These are phyloP conservation scores for Vidua chalybeata DNA, from an alignment of 2,113 vertebrate species.

Conservation along the genomic window DNA sequence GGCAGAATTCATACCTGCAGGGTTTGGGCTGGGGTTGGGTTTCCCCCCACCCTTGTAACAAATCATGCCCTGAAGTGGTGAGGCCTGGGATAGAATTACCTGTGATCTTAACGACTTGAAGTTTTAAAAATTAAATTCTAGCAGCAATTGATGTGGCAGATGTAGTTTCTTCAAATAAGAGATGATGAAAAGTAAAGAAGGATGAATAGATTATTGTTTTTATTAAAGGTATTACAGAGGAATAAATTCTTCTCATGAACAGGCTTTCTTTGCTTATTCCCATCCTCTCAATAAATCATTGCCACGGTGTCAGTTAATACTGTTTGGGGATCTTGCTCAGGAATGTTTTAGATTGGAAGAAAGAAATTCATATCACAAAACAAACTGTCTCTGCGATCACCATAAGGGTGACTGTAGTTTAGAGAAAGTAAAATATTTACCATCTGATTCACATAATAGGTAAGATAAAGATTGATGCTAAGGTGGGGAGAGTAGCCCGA, in stretches of 20 bases:
- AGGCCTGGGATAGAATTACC: background rate
- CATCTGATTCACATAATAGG: slow-evolving; percentile 22
- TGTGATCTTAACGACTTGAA: slow-evolving; percentile 20
- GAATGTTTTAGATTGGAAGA: slow-evolving; percentile 2
- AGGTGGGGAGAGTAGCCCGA: background rate
- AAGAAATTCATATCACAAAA: background rate
- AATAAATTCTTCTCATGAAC: slow-evolving; percentile 15
- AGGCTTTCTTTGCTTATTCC: slow-evolving; percentile 21
- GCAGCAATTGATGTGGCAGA: slow-evolving; percentile 40
- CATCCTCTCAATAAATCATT: slow-evolving; percentile 28
- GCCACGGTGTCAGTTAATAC: background rate
- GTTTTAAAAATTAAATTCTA: slow-evolving; percentile 21
- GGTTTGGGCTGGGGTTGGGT: background rate
- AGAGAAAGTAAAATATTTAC: slow-evolving; percentile 54
- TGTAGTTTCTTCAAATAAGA: slow-evolving; percentile 8
- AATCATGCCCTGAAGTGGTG: background rate
- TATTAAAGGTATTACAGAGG: slow-evolving; percentile 4
- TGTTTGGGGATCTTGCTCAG: background rate
- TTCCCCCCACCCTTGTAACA: background rate
- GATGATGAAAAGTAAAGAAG: slow-evolving; percentile 44
- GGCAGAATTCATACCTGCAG: background rate
- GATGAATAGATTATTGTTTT: slow-evolving; percentile 36
- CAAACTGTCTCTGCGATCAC: background rate
- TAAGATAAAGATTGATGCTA: slow-evolving; percentile 7
- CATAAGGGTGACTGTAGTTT: background rate